Conservation (phyloP, 2,797 vertebrate genomes). For the Echeneis naucrates region DNA sequence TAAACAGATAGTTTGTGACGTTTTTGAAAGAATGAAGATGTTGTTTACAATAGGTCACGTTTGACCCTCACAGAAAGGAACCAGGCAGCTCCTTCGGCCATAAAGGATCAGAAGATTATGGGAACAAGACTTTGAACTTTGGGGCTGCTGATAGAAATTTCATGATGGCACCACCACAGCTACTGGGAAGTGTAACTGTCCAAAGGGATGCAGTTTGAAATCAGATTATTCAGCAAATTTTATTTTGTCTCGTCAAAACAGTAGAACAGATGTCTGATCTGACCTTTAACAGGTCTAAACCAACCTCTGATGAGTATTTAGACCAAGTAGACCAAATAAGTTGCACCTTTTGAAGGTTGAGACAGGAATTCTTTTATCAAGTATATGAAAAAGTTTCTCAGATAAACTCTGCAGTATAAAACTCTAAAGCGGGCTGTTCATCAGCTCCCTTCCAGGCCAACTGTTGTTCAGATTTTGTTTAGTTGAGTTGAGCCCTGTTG, state of each 20-base stretch:
- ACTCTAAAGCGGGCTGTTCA: not conserved
- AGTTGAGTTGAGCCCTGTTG: no score
- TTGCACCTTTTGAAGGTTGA: not conserved
- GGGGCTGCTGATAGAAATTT: not conserved
- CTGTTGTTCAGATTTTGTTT: not conserved
- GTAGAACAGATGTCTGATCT: not conserved
- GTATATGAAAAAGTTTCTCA: not conserved
- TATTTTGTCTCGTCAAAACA: not conserved
- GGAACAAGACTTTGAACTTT: not conserved
- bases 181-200: not conserved
- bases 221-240: not conserved
- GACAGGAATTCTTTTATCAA: not conserved
- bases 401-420: not conserved
- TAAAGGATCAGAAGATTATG: constrained; percentile 3
- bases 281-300: not conserved
- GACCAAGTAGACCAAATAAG: not conserved
- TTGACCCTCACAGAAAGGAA: not conserved
- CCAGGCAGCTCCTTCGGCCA: not conserved
- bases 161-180: not conserved
- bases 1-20: not conserved
- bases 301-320: not conserved
- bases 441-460: not conserved
- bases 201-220: not conserved
- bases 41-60: not conserved
- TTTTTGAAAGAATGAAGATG: not conserved